These are phyloP conservation scores for Dilophus febrilis DNA, from an alignment of 2,888 invertebrate species.

Conservation along the genomic window DNA sequence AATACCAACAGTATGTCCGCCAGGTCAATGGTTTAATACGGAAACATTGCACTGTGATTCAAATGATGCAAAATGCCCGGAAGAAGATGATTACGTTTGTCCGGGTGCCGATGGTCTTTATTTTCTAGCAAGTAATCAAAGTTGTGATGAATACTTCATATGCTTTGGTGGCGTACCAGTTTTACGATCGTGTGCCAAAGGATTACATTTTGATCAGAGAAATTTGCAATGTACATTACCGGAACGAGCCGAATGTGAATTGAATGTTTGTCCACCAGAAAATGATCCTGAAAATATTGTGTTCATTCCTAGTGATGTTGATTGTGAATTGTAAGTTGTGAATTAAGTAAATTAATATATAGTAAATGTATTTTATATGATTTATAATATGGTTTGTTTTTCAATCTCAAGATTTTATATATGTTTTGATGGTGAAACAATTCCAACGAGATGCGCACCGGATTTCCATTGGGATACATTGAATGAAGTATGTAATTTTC, in stretches of 20 bases:
- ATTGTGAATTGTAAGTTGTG: background rate
- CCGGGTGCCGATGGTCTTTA: background rate
- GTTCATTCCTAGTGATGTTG: background rate
- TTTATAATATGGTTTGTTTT: too few species aligned
- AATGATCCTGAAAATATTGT: background rate
- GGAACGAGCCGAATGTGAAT: background rate
- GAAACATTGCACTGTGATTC: background rate
- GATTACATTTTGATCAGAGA: background rate
- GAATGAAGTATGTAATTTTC: background rate
- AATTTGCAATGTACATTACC: background rate
- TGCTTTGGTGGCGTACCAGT: background rate
- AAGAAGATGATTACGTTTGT: background rate
- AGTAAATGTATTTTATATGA: background rate
- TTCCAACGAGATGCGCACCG: background rate
- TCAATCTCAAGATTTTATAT: background rate
- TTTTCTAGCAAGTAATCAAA: background rate
- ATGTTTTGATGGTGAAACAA: background rate
- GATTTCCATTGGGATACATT: background rate
- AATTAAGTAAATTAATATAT: background rate
- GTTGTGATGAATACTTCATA: background rate
- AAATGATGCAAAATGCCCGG: background rate
- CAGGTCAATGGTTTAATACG: conserved; percentile 2
- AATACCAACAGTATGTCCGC: background rate
- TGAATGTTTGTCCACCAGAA: background rate
- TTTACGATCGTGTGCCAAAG: background rate